Evolutionary conservation across 2,113 vertebrate species (phyloP).

Genomic region (Elephas maximus): DNA sequence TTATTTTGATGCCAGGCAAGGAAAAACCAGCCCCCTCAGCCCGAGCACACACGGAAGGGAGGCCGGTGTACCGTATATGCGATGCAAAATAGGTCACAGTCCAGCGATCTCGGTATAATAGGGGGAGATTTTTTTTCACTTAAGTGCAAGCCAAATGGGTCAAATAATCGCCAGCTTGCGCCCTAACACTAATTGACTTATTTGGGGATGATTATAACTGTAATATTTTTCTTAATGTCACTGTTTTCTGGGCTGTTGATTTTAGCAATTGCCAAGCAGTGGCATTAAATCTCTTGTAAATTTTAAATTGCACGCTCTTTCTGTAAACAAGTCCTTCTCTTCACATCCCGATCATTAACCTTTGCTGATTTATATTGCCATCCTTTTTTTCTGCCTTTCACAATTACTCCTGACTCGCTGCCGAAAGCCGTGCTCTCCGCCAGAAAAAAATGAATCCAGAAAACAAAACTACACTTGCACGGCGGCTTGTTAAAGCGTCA

Average conservation of each 20-base stretch:
- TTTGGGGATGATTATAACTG: constrained; percentile 91
- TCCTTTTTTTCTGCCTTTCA: constrained; percentile 73
- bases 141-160: constrained; percentile 91
- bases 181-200: constrained; percentile 93
- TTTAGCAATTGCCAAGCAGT: constrained; percentile 94
- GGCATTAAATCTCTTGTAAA: constrained; percentile 93
- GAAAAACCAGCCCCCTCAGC: constrained; percentile 34
- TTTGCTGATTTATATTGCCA: constrained; percentile 89
- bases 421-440: constrained; percentile 68
- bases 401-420: constrained; percentile 81
- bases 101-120: constrained; percentile 80
- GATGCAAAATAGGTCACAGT: constrained; percentile 89
- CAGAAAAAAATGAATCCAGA: constrained; percentile 64
- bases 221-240: constrained; percentile 93
- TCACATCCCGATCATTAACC: constrained; percentile 90
- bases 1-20: constrained; percentile 84
- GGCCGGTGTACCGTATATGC: neutral
- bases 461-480: constrained; percentile 77
- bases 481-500: constrained; percentile 74
- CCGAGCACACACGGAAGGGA: constrained; percentile 32
- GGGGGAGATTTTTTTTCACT: constrained; percentile 85
- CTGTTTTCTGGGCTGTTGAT: constrained; percentile 97
- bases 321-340: constrained; percentile 91
- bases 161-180: constrained; percentile 89
- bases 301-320: constrained; percentile 90